Evolutionary conservation across 2,888 invertebrate species (phyloP).

Genomic region (Lingula anatina): DNA sequence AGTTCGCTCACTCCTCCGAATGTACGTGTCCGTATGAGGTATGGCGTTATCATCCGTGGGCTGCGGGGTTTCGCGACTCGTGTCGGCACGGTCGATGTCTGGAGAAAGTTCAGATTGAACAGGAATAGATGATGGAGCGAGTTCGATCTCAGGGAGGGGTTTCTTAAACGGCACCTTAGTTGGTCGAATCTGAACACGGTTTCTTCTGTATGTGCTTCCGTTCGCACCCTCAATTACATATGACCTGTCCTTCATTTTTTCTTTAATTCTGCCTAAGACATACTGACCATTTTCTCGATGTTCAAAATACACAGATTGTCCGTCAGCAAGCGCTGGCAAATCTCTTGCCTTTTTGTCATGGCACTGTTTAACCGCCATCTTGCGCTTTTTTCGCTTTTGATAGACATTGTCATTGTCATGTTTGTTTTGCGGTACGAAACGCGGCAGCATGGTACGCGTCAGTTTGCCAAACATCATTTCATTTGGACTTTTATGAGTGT

Average conservation of each 20-base stretch:
- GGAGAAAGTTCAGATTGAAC: neutral
- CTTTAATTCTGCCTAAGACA: neutral
- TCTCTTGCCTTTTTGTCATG: conserved; percentile 8
- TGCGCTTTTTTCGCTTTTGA: conserved; percentile 2
- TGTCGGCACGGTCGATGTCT: too few species aligned
- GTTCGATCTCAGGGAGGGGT: neutral
- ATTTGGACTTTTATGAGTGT: conserved; percentile 11
- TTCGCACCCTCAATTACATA: neutral
- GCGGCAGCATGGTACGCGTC: conserved; percentile 10
- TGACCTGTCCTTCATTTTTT: neutral
- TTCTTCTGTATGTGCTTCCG: neutral
- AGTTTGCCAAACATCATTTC: conserved; percentile 13
- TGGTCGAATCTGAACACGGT: neutral
- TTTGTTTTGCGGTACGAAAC: neutral
- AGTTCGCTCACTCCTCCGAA: neutral
- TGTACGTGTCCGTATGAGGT: neutral
- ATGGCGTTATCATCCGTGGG: neutral
- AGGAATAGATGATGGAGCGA: neutral
- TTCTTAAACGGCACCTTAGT: neutral
- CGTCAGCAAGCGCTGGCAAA: conserved; percentile 5
- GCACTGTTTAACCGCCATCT: conserved; percentile 4
- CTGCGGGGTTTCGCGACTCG: too few species aligned
- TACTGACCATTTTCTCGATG: conserved; percentile 2
- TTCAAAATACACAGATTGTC: conserved; percentile 11
- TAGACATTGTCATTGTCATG: neutral